phyloP scores from a whole-genome alignment of 2,113 vertebrate genomes.

The Tragelaphus buxtoni region DNA sequence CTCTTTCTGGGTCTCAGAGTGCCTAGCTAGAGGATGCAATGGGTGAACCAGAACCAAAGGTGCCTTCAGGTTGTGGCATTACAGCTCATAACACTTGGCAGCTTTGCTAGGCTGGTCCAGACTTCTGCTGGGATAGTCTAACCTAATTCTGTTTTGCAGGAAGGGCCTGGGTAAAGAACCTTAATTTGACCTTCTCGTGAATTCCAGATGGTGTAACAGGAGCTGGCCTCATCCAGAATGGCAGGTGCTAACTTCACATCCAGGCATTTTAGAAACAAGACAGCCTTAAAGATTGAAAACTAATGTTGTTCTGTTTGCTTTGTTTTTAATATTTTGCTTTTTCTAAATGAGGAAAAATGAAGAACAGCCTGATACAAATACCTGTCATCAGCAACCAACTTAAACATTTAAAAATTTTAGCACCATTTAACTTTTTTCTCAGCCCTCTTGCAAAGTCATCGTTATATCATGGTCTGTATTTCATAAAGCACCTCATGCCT shows the following conservation, averaged over 20 bases:
- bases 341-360: neutral
- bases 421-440: neutral
- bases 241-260: neutral
- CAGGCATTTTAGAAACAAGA: neutral
- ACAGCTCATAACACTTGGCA: neutral
- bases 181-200: neutral
- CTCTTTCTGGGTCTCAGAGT: neutral
- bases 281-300: neutral
- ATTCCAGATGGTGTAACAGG: neutral
- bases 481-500: neutral
- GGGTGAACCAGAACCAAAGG: neutral
- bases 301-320: neutral
- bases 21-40: neutral
- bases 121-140: neutral
- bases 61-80: fast-evolving
- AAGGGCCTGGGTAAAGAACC: neutral
- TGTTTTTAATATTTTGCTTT: neutral
- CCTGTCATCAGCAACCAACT: neutral
- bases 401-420: neutral
- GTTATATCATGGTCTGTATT: neutral
- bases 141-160: neutral
- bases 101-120: neutral
- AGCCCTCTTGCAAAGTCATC: neutral
- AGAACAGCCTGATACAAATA: neutral
- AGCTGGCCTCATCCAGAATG: neutral